phyloP scores from a whole-genome alignment of 2,888 invertebrate genomes.

The Pseudococcus longispinus region DNA sequence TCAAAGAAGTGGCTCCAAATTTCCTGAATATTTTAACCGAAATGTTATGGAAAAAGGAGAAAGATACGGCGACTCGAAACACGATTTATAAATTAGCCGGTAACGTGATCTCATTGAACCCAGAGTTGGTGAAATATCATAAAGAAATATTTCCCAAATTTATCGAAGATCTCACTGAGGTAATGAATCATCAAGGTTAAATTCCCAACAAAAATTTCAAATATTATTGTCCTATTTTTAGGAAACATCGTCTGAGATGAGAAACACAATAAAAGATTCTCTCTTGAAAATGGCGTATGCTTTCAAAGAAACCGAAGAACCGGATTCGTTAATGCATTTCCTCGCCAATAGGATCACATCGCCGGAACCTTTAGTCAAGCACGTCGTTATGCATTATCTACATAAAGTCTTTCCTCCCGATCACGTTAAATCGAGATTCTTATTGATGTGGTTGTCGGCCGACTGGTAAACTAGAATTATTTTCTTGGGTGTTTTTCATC shows the following conservation, averaged over 20 bases:
- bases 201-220: background rate
- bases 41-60: slow-evolving; percentile 51
- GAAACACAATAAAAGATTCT: slow-evolving; percentile 50
- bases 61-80: slow-evolving; percentile 15
- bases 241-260: slow-evolving; percentile 42
- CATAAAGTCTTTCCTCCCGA: slow-evolving; percentile 48
- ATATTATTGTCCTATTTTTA: background rate
- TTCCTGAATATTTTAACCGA: slow-evolving; percentile 49
- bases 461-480: slow-evolving; percentile 21
- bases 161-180: slow-evolving; percentile 55
- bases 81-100: slow-evolving; percentile 49
- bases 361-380: slow-evolving; percentile 49
- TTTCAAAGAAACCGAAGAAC: slow-evolving; percentile 51
- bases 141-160: slow-evolving; percentile 55
- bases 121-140: slow-evolving; percentile 48
- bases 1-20: slow-evolving; percentile 52
- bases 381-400: slow-evolving; percentile 48
- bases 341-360: slow-evolving; percentile 49
- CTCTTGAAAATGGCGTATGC: slow-evolving; percentile 49
- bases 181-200: background rate
- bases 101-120: slow-evolving; percentile 48
- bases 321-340: slow-evolving; percentile 48
- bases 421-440: slow-evolving; percentile 41
- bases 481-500: background rate
- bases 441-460: slow-evolving; percentile 38